Base-by-base conservation (phyloP, 1,140 invertebrate genomes). In the Episyrphus balteatus region DNA sequence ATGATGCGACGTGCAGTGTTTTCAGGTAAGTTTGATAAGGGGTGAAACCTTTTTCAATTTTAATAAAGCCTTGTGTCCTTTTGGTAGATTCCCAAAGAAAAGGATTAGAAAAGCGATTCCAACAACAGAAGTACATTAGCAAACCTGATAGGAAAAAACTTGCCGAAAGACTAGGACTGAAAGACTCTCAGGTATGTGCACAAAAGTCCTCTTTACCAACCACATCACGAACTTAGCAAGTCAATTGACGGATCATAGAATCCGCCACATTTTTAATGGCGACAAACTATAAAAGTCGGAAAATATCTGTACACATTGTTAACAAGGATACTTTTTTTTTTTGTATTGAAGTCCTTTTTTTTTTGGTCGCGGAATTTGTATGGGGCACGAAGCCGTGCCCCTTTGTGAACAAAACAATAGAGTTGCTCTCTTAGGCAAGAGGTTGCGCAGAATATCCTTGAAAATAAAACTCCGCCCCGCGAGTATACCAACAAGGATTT, bases 111-210 rank as follows among this genome's bases (percentile, higher is more conserved):
- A 87, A 92, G 55, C 71, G 92, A 56, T 98, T 97, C 70, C 90
- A 93, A 67, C 78, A 93, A n/a, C 93, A 98, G 70, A 96, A 97
- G 69, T 98, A 98, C 69, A 97, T 98, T 59, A 94, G 89, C 48
- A 98, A 98, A 69, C 92, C 92, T 1, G 93, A 98, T 70, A 79
- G 94, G 60, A 90, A 95, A 70, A 95, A 96, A 62, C 71, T 98
- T 26, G 94, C 94, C 0, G 92, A 94, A 64, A 92, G 93, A 68
- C 75, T 98, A 34, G 93, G 92, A 7, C 76, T 98, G 1, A 96
- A 94, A 57, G 94, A 98, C 61, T 91, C 88, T 58, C 89, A 92
- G 81, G 90, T 92, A 58, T 78, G 73, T 56, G 33, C n/a, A 18
- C 21, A 5, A 26, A 26, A 3, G 3, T 26, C 3, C 21, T 26